phyloP scores from a whole-genome alignment of 2,113 vertebrate species.

The Gymnorhina tibicen region DNA sequence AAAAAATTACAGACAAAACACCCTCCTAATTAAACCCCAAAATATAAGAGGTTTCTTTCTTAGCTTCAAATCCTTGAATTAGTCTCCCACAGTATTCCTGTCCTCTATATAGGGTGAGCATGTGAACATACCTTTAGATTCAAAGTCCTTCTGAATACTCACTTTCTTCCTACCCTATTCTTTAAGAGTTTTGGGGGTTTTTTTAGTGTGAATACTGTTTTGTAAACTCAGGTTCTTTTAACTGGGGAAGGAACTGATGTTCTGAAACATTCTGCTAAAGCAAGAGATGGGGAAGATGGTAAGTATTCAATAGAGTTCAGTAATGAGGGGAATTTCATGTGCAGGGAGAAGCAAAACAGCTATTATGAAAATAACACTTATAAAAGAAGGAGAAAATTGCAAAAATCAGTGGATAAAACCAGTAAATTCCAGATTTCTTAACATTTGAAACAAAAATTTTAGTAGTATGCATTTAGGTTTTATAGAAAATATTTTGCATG shows the following conservation, averaged over 20 bases:
- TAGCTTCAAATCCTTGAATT: neutral
- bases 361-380: neutral
- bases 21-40: fast-evolving
- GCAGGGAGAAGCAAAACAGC: neutral
- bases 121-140: neutral
- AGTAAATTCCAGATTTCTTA: neutral
- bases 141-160: neutral
- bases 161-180: neutral
- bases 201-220: neutral
- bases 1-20: neutral
- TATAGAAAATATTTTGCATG: neutral
- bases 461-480: neutral
- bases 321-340: neutral
- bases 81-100: neutral
- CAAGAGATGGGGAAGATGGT: neutral
- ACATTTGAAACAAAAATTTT: neutral
- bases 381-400: neutral
- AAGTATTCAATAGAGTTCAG: neutral
- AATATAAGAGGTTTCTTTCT: neutral
- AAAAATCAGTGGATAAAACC: neutral
- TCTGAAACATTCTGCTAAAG: neutral
- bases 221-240: neutral
- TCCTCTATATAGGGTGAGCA: neutral
- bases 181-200: neutral
- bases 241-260: neutral